Evolutionary conservation across 2,888 invertebrate species (phyloP), one percentile per base, ranked within the genome.

Genomic region (Boloria selene): DNA sequence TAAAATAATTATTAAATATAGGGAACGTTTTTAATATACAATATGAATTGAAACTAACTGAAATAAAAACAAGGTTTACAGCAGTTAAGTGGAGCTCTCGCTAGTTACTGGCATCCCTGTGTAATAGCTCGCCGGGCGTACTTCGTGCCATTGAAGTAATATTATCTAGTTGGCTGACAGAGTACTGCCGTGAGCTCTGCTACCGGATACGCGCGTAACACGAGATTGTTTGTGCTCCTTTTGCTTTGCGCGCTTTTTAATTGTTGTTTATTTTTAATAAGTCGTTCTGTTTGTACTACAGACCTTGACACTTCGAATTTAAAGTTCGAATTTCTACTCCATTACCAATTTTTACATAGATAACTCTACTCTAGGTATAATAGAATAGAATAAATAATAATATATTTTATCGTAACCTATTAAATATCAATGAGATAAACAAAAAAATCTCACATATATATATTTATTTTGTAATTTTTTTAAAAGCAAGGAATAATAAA

Each of bases 131-230:
- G 60, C 64, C 67, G 68, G 56, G 61, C 77, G 81, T 82, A 83
- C 86, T 86, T 84, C 82, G 80, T 83, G 78, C 80, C 75, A 80
- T 80, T 84, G 78, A 80, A 83, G 84, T 86, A 85, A 84, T 83
- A 79, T 79, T 80, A 82, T 81, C 76, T 78, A 76, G 73, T 75
- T 65, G 70, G 74, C 74, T 63, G 70, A 73, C 72, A 45, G 64
- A 59, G 70, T 75, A 70, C 72, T 69, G 61, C 72, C 65, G 71
- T 74, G 74, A 74, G 77, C 75, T 75, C 74, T 72, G 75, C 72
- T 72, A 69, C 75, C 76, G 78, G 76, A 80, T 78, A 78, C 77
- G 72, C 77, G 72, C 74, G 78, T 78, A 79, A 81, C 67, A 68
- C 68, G 77, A 78, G 70, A 67, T 60, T 66, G 70, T 73, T 72